A percentile compares a stretch with the other conserved stretches of the same genome.
Evolutionary conservation across 2,113 vertebrate genomes (phyloP).

Genomic region (Sinocyclocheilus anshuiensis): DNA sequence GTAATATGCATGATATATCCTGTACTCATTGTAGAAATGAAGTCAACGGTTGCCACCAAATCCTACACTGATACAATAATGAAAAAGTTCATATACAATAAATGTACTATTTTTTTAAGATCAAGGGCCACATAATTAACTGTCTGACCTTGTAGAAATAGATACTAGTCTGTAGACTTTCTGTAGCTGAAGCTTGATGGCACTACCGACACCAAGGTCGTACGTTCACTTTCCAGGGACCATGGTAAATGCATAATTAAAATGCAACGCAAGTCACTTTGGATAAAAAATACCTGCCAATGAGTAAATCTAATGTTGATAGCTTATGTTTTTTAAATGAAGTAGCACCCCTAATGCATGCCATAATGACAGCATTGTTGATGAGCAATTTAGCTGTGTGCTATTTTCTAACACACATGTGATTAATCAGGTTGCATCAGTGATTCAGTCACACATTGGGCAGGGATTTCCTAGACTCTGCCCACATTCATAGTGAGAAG

Average conservation of each 20-base stretch:
- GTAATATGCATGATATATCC: neutral
- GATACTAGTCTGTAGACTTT: neutral
- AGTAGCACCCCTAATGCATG: neutral
- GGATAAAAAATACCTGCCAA: neutral
- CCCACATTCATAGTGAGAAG: constrained; percentile 39
- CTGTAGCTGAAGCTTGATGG: neutral
- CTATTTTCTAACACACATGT: constrained; percentile 38
- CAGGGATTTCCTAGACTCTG: constrained; percentile 48
- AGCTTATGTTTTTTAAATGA: neutral
- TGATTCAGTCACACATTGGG: constrained; percentile 34
- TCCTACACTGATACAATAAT: neutral
- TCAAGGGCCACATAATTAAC: neutral
- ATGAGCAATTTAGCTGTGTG: constrained; percentile 33
- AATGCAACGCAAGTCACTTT: neutral
- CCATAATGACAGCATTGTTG: constrained; percentile 16
- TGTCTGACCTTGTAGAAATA: neutral
- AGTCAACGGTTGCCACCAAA: neutral
- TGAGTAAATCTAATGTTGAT: neutral
- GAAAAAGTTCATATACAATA: neutral
- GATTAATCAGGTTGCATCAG: constrained; percentile 11
- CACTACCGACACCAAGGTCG: neutral
- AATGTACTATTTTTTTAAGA: neutral
- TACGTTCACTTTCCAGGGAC: neutral
- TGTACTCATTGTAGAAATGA: no score
- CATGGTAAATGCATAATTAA: neutral